These are phyloP conservation scores for Marmota flaviventris DNA, from an alignment of 2,113 vertebrate species.

Conservation along the genomic window DNA sequence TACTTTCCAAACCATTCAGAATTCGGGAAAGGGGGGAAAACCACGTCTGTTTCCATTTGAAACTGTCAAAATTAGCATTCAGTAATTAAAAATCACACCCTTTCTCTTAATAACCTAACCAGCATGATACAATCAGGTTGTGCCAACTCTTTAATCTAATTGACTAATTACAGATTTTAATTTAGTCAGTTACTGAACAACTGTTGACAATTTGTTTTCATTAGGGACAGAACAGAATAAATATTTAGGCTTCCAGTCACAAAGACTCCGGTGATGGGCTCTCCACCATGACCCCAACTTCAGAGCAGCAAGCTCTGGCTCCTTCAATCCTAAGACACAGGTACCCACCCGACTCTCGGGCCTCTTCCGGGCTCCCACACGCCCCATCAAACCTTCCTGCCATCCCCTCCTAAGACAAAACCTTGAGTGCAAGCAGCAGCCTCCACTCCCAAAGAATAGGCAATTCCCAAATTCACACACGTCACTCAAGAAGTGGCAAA, in stretches of 20 bases:
- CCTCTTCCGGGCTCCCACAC: neutral
- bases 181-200: conserved; percentile 94
- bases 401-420: neutral
- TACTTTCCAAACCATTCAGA: conserved; percentile 85
- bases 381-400: neutral
- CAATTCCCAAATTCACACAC: conserved; percentile 77
- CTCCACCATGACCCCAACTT: conserved; percentile 86
- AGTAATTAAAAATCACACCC: conserved; percentile 95
- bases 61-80: conserved; percentile 94
- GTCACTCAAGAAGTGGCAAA: conserved; percentile 78
- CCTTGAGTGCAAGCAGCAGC: rapidly evolving
- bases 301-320: neutral
- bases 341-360: rapidly evolving
- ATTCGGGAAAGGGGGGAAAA: conserved; percentile 81
- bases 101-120: conserved; percentile 94
- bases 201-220: conserved; percentile 95
- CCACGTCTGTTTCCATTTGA: conserved; percentile 92
- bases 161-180: conserved; percentile 96
- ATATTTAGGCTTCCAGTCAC: conserved; percentile 92
- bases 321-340: neutral
- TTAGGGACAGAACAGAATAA: conserved; percentile 93
- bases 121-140: conserved; percentile 94
- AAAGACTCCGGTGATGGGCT: conserved; percentile 87
- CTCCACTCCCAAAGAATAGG: conserved; percentile 26
- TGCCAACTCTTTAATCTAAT: conserved; percentile 95